Evolutionary conservation across 2,888 invertebrate genomes (phyloP), one percentile per base, ranked within the genome.

Genomic region (Venusia cambrica): DNA sequence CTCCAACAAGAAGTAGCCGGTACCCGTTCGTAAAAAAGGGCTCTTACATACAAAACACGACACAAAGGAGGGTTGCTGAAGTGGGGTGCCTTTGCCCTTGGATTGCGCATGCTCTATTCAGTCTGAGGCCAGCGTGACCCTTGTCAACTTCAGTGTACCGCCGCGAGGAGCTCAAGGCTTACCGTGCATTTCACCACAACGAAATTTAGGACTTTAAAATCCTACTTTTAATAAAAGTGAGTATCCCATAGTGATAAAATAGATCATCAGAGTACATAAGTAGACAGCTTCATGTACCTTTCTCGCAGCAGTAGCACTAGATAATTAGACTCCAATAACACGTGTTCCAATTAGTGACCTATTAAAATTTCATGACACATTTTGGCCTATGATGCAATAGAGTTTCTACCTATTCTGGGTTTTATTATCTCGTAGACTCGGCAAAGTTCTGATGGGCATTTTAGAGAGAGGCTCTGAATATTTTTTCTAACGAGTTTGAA

Each of bases 91-190:
- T 52, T 26, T 54, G 55, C 48, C 65, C 62, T 63, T 59, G 52
- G 29, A 41, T 14, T 33, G 81, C 85, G 87, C 85, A 84, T 85
- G 85, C 81, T 73, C 79, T 46, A 68, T 79, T 73, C 67, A 73
- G 60, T 49, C 45, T 49, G 55, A 51, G 59, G 57, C 59, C 63
- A 62, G 59, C 54, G 61, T 62, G 73, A 63, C 72, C 68, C 70
- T 66, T 57, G 62, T 57, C 64, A 63, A 75, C 73, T 73, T 74
- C 76, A 81, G 80, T 83, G 58, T 61, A 69, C 74, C 73, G 73
- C 77, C 74, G n/a, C n/a, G 75, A 68, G 67, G 55, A 62, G 59
- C 64, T 58, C 57, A 50, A 55, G 56, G 60, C 51, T 51, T 41
- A 60, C 61, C 48, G 65, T 58, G 55, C 38, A 60, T 48, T 48